Base-by-base conservation (phyloP, 2,113 vertebrate species). In the Leptobrachium leishanense region DNA sequence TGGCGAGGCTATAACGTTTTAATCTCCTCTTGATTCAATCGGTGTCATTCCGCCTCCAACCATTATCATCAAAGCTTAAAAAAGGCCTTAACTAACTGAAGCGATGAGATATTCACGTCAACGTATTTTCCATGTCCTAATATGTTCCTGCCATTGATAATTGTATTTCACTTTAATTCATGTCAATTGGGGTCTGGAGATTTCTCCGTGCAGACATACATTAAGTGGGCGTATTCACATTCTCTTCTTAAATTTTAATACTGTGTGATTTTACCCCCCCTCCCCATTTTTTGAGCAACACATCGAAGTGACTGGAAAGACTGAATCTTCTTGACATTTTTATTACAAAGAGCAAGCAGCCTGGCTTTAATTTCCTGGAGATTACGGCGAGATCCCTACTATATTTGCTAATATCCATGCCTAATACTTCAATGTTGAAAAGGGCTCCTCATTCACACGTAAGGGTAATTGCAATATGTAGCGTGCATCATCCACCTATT, bases 301-400 rank as follows among this genome's bases (percentile, higher is more conserved):
- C 3, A 74, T 42, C 64, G 9, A 62, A 53, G 20, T 64, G 57
- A 41, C 68, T 72, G 68, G 68, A 78, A 78, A 72, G 55, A 72
- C 43, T 79, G 81, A 82, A 54, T 70, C 0, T 75, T 8, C 20
- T 70, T 82, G 31, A 62, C 1, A 7, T 85, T 82, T 86, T 82
- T 81, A 75, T 43, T 79, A 42, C 10, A 69, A 68, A 44, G 77
- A 76, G 72, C 1, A 15, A 76, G 83, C 75, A 55, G 20, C 12
- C 79, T 67, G 68, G 0, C 59, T 76, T 83, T 82, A 79, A 74
- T 85, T 82, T 86, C 43, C 64, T 84, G 40, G 6, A 43, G 31
- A 76, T 50, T 57, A 1, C 42, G 71, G 11, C 31, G 41, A 59
- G 68, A 74, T 44, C 10, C 13, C 1, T 59, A 78, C 64, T 43